phyloP scores from a whole-genome alignment of 53 echinoderm and acorn worm species.

The Holothuria scabra region DNA sequence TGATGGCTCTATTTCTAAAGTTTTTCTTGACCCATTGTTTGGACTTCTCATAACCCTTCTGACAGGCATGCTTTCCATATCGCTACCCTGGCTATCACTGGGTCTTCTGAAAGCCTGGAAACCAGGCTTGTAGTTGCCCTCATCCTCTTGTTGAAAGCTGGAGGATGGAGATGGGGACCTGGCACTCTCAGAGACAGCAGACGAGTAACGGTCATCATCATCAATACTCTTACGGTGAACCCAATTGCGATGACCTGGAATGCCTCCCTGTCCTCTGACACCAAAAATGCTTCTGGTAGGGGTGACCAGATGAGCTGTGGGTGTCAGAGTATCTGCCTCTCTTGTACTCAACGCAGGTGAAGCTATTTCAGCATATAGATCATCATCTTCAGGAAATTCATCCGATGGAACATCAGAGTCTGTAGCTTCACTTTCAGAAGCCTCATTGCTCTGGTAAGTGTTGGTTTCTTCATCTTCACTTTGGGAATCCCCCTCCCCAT shows the following conservation, averaged over 20 bases:
- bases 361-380: conserved; percentile 71
- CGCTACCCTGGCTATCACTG: background rate
- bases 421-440: conserved; percentile 15
- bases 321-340: conserved; percentile 92
- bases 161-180: conserved; percentile 41
- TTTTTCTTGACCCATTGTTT: conserved; percentile 6
- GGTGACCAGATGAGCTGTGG: conserved; percentile 75
- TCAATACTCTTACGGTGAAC: conserved; percentile 45
- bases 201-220: conserved; percentile 42
- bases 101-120: conserved; percentile 10
- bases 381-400: conserved; percentile 64
- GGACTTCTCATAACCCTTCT: conserved; percentile 22
- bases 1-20: conserved; percentile 42
- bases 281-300: conserved; percentile 51
- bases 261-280: conserved; percentile 11
- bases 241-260: conserved; percentile 3
- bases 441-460: background rate
- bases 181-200: conserved; percentile 58
- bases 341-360: conserved; percentile 87
- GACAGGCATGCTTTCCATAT: background rate
- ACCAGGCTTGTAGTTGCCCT: background rate
- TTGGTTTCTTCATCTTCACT: background rate
- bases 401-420: conserved; percentile 49
- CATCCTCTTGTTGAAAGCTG: conserved; percentile 32
- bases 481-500: background rate